A percentile compares a stretch with the other conserved stretches of the same genome.
Conservation (phyloP, 2,888 invertebrate genomes). For the Epirrhoe alternata region DNA sequence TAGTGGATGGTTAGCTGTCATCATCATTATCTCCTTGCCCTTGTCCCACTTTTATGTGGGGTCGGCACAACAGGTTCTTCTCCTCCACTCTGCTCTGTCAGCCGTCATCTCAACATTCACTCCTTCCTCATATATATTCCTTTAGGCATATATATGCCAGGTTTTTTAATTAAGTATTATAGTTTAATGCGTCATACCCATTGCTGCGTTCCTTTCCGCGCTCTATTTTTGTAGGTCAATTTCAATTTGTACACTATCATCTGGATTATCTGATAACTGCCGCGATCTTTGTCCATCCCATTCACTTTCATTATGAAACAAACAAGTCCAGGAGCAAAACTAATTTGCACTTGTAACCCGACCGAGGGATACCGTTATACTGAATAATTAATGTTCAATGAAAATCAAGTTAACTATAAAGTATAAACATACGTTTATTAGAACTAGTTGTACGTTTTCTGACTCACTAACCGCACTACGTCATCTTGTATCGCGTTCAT, state of each 20-base stretch:
- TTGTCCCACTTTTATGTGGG: too few relatives aligned
- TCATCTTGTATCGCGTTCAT: conserved; percentile 42
- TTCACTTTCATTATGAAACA: conserved; percentile 25
- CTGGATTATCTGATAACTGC: conserved; percentile 20
- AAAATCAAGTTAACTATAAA: conserved; percentile 62
- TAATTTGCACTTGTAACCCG: conserved; percentile 50
- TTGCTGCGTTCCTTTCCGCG: conserved; percentile 21
- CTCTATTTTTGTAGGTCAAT: conserved; percentile 26
- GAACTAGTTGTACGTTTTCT: conserved; percentile 48
- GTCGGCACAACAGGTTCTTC: too few relatives aligned
- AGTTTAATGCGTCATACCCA: conserved; percentile 17
- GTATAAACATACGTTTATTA: conserved; percentile 56
- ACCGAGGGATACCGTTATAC: conserved; percentile 52
- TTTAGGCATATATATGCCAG: too few relatives aligned
- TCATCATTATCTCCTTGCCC: too few relatives aligned
- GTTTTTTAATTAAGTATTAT: neutral
- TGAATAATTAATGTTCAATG: conserved; percentile 52
- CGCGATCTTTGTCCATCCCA: conserved; percentile 18
- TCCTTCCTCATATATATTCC: too few relatives aligned
- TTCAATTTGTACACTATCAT: conserved; percentile 30
- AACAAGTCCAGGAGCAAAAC: conserved; percentile 9
- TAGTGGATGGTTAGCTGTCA: too few relatives aligned
- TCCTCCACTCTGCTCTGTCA: too few relatives aligned
- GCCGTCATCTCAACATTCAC: too few relatives aligned
- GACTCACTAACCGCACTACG: conserved; percentile 53